phyloP scores from a whole-genome alignment of 2,888 invertebrate species.

The Holacanthella duospinosa region DNA sequence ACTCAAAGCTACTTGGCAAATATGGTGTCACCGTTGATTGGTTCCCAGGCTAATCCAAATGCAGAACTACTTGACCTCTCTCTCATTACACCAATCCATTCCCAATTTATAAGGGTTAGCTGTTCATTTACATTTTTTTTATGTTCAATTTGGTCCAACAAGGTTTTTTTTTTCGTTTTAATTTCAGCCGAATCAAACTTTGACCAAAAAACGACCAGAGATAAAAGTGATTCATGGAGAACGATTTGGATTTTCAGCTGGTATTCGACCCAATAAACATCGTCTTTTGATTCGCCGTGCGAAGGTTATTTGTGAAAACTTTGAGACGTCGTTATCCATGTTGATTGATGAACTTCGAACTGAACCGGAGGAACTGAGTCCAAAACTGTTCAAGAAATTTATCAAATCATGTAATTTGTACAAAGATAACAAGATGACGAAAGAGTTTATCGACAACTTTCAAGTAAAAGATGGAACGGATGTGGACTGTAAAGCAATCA shows the following conservation, averaged over 20 bases:
- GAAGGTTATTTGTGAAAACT: constrained; percentile 44
- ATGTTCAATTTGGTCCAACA: background rate
- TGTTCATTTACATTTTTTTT: background rate
- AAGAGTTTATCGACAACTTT: constrained; percentile 42
- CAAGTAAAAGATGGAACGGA: constrained; percentile 25
- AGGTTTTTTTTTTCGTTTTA: constrained; percentile 6
- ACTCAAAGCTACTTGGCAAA: constrained; percentile 26
- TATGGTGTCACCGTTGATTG: constrained; percentile 42
- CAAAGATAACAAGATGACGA: constrained; percentile 32
- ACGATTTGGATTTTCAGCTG: constrained; percentile 45
- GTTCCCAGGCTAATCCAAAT: constrained; percentile 38
- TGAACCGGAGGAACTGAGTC: constrained; percentile 21
- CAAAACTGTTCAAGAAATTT: constrained; percentile 29
- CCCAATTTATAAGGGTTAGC: constrained; percentile 40
- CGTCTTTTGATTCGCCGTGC: constrained; percentile 46
- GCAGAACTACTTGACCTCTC: constrained; percentile 46
- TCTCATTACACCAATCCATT: constrained; percentile 44
- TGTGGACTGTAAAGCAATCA: constrained; percentile 25
- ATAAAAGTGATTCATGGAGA: constrained; percentile 43
- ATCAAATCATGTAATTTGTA: constrained; percentile 34
- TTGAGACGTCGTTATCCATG: constrained; percentile 37
- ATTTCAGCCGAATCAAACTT: constrained; percentile 36
- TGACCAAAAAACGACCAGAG: constrained; percentile 33
- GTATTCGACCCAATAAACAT: constrained; percentile 44
- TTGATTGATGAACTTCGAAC: constrained; percentile 32